phyloP scores from a whole-genome alignment of 2,113 vertebrate species.

The Vulpes ferrilata region DNA sequence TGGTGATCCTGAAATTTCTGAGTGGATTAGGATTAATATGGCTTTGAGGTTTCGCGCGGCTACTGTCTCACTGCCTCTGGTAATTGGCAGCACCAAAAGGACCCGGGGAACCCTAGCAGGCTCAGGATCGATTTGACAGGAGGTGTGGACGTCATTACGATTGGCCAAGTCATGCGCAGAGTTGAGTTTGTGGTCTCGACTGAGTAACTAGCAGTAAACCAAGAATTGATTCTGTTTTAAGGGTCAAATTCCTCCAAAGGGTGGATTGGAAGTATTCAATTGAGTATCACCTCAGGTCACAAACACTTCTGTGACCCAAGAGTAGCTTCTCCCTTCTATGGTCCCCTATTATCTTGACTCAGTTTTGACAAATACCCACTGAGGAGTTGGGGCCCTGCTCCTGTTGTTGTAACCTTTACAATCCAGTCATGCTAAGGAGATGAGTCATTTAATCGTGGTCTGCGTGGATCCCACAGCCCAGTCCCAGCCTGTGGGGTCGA shows the following conservation, averaged over 20 bases:
- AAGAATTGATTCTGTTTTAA: conserved; percentile 60
- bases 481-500: neutral
- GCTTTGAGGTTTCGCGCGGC: neutral
- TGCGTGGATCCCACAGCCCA: neutral
- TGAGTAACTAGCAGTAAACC: conserved; percentile 58
- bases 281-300: neutral
- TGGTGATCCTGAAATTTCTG: conserved; percentile 25
- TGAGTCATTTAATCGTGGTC: conserved; percentile 66
- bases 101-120: neutral
- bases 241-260: conserved; percentile 67
- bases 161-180: neutral
- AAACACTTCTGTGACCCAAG: neutral
- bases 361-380: conserved; percentile 68
- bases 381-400: conserved; percentile 34
- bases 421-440: neutral
- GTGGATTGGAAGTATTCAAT: neutral
- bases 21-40: neutral
- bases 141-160: neutral
- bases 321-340: conserved; percentile 13
- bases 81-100: conserved; percentile 11
- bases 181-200: conserved; percentile 51
- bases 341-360: conserved; percentile 69
- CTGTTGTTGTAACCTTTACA: conserved; percentile 59
- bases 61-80: neutral
- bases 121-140: neutral